These are phyloP conservation scores for Neolamprologus fasciatus DNA, from an alignment of 2,113 vertebrate species.

Conservation along the genomic window DNA sequence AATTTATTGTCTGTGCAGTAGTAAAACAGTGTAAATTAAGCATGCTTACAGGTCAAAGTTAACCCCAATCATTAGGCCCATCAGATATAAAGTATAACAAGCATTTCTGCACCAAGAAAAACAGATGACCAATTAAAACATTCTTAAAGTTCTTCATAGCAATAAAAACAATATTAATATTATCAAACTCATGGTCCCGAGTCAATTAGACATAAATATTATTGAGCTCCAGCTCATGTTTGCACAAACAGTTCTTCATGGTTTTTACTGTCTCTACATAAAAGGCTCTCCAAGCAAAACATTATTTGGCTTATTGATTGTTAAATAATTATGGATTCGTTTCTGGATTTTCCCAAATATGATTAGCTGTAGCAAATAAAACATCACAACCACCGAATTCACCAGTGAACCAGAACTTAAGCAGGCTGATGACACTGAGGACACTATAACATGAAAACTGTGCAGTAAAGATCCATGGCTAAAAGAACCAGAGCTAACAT, in stretches of 20 bases:
- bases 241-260: neutral
- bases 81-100: neutral
- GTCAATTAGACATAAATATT: neutral
- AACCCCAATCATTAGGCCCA: neutral
- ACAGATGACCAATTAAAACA: neutral
- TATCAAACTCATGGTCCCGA: neutral
- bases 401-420: neutral
- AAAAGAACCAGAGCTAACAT: neutral
- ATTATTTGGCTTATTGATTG: neutral
- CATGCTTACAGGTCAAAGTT: neutral
- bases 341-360: neutral
- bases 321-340: neutral
- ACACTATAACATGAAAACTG: neutral
- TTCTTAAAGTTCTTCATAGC: neutral
- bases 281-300: neutral
- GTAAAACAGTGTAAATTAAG: neutral
- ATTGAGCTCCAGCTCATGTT: neutral
- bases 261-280: neutral
- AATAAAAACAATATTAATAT: neutral
- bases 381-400: neutral
- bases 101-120: neutral
- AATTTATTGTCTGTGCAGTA: neutral
- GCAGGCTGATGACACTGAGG: neutral
- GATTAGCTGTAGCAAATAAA: neutral
- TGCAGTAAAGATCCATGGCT: neutral